These are phyloP conservation scores for Pipistrellus nathusii DNA, from an alignment of 2,797 vertebrate species.

Conservation along the genomic window DNA sequence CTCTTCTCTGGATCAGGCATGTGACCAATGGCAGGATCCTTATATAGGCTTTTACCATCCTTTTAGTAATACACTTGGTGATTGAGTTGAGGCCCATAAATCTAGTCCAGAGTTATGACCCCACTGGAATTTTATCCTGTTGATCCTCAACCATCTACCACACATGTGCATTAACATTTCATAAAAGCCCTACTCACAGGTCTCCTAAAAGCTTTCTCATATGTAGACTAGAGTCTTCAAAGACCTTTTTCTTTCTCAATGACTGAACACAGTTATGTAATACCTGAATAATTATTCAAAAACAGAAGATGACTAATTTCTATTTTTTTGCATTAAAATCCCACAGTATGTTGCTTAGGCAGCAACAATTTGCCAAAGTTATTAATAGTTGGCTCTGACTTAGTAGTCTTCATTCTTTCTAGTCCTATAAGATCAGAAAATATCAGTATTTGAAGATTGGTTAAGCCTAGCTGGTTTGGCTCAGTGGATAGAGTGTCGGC, in stretches of 20 bases:
- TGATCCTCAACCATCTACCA: conserved; percentile 65
- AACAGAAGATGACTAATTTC: background rate
- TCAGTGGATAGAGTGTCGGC: background rate
- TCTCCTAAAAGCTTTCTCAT: conserved; percentile 69
- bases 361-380: background rate
- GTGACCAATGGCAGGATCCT: conserved; percentile 69
- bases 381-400: background rate
- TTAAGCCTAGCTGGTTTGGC: background rate
- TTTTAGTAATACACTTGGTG: conserved; percentile 78
- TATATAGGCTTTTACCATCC: conserved; percentile 73
- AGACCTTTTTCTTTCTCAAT: conserved; percentile 43
- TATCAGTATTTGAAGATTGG: background rate
- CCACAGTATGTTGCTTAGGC: background rate
- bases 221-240: conserved; percentile 20
- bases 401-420: conserved; percentile 18
- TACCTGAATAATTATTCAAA: conserved; percentile 62
- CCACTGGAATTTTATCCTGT: conserved; percentile 63
- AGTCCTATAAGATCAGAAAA: background rate
- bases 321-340: conserved; percentile 5
- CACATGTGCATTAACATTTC: conserved; percentile 68
- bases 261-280: conserved; percentile 47
- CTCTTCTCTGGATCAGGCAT: conserved; percentile 67
- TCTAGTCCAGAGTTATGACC: conserved; percentile 60
- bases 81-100: conserved; percentile 74
- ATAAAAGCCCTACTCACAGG: conserved; percentile 60